Evolutionary conservation across 1,140 invertebrate species (phyloP), one percentile per base, ranked within the genome.

Genomic region (Eumaeus atala): DNA sequence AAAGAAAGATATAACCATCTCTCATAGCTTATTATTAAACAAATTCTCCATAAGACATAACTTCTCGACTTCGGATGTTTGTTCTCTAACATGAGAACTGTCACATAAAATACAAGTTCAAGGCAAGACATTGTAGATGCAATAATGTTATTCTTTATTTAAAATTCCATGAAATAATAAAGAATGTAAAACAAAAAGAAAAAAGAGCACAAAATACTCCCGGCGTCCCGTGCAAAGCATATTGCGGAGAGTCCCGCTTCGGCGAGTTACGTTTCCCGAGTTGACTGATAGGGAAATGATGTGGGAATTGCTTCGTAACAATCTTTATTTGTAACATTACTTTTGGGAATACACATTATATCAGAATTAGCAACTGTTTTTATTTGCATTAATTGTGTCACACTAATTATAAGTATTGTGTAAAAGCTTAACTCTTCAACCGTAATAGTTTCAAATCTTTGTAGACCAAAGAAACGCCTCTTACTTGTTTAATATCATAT

Each of bases 151-250:
- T 38, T 53, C 56, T 58, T 52, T 52, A 48, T 56, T 55, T 49
- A 51, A 50, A 54, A 58, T 49, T 53, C 28, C 49, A 50, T 38
- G 59, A 53, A 63, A 66, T 67, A 59, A 42, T 16, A 44, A 64
- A 67, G 59, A 69, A 61, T 67, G 58, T 61, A 67, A 70, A 73
- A 70, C 61, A 66, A 67, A 55, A 58, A 54, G 55, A 51, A 48
- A 59, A 56, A 67, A 68, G 59, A 62, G 64, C 58, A 59, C 67
- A 44, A 66, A 67, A 66, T 67, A 67, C 66, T 70, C 67, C 62
- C 70, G 65, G 65, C 67, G 17, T 18, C 17, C 40, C 40, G 40
- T 28, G 40, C 14, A 16, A 66, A 67, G 70, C 70, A 70, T 72
- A 72, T 70, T 72, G 66, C 61, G 65, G 50, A 53, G 51, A 34